A percentile compares a stretch with the other conserved stretches of the same genome.
phyloP scores from a whole-genome alignment of 1,140 invertebrate genomes.

The Bilobella aurantiaca region DNA sequence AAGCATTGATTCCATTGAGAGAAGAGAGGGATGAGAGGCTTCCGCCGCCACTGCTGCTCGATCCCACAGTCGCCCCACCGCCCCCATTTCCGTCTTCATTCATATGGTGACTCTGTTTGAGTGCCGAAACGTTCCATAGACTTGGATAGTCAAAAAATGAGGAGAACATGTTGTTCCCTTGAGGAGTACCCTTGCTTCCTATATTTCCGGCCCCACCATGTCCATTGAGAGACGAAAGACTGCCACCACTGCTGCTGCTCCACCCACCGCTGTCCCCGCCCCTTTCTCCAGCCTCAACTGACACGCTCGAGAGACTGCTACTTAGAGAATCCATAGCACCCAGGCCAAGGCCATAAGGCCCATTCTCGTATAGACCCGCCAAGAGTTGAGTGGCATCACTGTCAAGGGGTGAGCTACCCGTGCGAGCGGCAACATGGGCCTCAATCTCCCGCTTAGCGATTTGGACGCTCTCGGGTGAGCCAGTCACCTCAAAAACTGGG shows the following conservation, averaged over 20 bases:
- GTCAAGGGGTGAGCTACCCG: constrained; percentile 53
- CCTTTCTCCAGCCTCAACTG: too few relatives aligned
- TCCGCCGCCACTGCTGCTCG: constrained; percentile 26
- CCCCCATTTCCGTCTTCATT: not conserved
- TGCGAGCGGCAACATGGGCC: constrained; percentile 91
- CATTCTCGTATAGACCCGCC: constrained; percentile 52
- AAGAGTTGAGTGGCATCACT: constrained; percentile 45
- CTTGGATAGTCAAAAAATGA: constrained; percentile 33
- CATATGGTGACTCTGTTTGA: constrained; percentile 33
- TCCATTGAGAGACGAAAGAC: too few relatives aligned
- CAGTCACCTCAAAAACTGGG: constrained; percentile 97
- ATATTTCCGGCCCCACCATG: too few relatives aligned
- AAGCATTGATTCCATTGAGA: constrained; percentile 31
- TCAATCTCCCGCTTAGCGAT: constrained; percentile 91
- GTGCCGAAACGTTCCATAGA: constrained; percentile 38
- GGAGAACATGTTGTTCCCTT: constrained; percentile 24
- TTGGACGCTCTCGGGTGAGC: constrained; percentile 91
- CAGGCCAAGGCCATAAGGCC: too few relatives aligned
- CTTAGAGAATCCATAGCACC: too few relatives aligned
- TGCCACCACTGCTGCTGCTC: too few relatives aligned
- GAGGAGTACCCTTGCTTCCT: not conserved
- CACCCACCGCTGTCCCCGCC: too few relatives aligned
- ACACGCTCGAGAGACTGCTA: too few relatives aligned
- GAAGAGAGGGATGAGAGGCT: constrained; percentile 30
- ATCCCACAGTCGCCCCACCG: constrained; percentile 24